Conservation (phyloP, 2,113 vertebrate species). For the Myiozetetes cayanensis region DNA sequence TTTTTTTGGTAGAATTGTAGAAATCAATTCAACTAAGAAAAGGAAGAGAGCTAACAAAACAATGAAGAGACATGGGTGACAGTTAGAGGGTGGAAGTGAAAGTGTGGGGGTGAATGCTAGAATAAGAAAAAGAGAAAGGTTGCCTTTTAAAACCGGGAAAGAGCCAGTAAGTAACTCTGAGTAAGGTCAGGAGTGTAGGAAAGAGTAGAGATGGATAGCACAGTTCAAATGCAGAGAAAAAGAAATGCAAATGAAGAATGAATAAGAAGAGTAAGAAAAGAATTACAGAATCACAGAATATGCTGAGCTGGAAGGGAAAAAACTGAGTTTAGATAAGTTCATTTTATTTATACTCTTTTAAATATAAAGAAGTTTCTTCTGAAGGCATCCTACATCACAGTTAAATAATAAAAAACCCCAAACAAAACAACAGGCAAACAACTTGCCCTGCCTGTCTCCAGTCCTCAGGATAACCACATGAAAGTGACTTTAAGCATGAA, state of each 20-base stretch:
- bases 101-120: neutral
- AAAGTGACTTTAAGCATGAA: neutral
- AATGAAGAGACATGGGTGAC: neutral
- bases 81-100: neutral
- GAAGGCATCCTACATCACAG: neutral
- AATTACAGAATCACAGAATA: neutral
- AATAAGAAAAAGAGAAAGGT: neutral
- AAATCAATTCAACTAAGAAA: neutral
- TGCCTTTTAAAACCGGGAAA: neutral
- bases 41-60: neutral
- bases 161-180: neutral
- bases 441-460: rapidly evolving
- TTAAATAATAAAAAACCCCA: neutral
- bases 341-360: neutral
- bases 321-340: neutral
- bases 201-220: neutral
- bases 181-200: neutral
- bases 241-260: constrained; percentile 2
- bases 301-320: neutral
- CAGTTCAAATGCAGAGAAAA: neutral
- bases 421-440: neutral
- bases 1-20: neutral
- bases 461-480: neutral
- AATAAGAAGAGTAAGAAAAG: neutral
- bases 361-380: neutral